A percentile compares a stretch with the other conserved stretches of the same genome.
phyloP scores from a whole-genome alignment of 2,888 invertebrate genomes.

The Calameuta idolon region DNA sequence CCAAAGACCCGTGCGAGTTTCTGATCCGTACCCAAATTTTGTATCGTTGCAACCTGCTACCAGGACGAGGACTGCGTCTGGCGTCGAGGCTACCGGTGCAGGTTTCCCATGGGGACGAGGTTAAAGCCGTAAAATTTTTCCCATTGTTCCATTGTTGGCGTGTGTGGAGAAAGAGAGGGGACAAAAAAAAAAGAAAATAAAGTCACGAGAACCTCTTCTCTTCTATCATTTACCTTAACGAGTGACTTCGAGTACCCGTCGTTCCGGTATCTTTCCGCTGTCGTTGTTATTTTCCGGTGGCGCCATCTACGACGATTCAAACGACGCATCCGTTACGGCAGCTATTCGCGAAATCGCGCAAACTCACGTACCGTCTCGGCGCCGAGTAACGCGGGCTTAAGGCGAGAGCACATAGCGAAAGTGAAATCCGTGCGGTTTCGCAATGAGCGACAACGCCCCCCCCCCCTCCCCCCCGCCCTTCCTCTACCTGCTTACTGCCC shows the following conservation, averaged over 20 bases:
- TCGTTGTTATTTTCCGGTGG: no score
- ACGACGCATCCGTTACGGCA: no score
- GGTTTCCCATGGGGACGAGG: no score
- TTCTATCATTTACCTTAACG: no score
- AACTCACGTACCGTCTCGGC: not conserved
- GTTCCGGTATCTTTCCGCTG: no score
- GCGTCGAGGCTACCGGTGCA: no score
- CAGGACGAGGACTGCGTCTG: no score
- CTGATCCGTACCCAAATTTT: not conserved
- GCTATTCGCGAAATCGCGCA: not conserved
- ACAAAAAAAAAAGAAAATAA: conserved; percentile 7
- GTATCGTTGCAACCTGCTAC: not conserved
- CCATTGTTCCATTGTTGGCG: not conserved
- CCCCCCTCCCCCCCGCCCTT: conserved; percentile 24
- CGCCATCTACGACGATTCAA: no score
- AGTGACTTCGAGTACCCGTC: no score
- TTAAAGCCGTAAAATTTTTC: no score
- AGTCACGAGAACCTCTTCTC: conserved; percentile 5
- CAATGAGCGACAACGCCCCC: conserved; percentile 46
- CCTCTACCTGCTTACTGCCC: not conserved
- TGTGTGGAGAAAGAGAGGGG: conserved; percentile 5
- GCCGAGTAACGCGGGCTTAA: not conserved
- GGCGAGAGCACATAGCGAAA: conserved; percentile 42
- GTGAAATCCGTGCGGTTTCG: conserved; percentile 50
- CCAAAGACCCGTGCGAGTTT: no score